Conservation (phyloP, 2,888 invertebrate genomes). For the Lithophane ornitopus region DNA sequence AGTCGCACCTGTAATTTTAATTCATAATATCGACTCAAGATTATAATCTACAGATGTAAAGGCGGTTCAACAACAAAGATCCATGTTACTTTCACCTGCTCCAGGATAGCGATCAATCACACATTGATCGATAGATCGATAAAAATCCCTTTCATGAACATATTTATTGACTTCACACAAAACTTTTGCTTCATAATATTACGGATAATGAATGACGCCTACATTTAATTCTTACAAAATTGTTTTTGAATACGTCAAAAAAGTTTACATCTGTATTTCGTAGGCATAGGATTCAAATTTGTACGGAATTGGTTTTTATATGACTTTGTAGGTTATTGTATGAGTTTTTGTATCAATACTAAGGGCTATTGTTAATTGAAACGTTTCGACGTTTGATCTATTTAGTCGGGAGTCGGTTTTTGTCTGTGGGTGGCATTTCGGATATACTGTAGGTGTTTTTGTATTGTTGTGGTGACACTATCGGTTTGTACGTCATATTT, state of each 20-base stretch:
- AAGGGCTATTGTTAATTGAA: constrained; percentile 80
- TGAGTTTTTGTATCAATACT: constrained; percentile 70
- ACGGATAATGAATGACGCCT: constrained; percentile 70
- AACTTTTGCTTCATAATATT: constrained; percentile 69
- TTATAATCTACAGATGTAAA: constrained; percentile 50
- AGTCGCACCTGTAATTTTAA: constrained; percentile 24
- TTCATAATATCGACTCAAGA: constrained; percentile 43
- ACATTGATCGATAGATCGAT: constrained; percentile 76
- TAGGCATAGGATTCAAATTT: constrained; percentile 44
- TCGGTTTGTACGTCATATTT: constrained; percentile 53
- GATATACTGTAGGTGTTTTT: constrained; percentile 57
- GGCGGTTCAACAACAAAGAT: constrained; percentile 69
- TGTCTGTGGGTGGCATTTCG: constrained; percentile 74
- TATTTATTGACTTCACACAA: constrained; percentile 71
- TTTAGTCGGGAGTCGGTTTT: constrained; percentile 68
- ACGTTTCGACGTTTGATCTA: constrained; percentile 77
- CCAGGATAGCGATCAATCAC: constrained; percentile 79
- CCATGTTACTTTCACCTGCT: constrained; percentile 76
- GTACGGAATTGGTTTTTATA: constrained; percentile 17
- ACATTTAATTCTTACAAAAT: constrained; percentile 53
- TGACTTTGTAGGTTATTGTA: constrained; percentile 7
- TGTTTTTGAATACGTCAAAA: constrained; percentile 5
- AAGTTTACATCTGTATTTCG: constrained; percentile 14
- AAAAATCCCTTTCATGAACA: constrained; percentile 69
- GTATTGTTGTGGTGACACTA: constrained; percentile 57